Conservation (phyloP, 2,113 vertebrate genomes). For the Petaurus breviceps region DNA sequence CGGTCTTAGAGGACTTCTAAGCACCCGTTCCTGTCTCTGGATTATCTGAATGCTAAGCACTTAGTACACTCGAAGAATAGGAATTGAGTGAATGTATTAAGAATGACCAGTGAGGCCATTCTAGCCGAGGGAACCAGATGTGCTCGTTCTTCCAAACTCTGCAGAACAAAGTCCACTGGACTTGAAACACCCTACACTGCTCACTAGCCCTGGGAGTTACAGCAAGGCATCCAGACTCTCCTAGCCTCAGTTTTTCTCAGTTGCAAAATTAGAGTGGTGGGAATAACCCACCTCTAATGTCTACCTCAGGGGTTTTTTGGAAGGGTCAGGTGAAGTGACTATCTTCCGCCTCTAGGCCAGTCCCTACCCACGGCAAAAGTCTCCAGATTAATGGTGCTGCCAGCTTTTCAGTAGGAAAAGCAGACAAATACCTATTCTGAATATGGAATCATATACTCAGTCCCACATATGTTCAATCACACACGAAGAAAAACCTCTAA, state of each 20-base stretch:
- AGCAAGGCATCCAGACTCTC: neutral
- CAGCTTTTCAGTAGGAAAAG: neutral
- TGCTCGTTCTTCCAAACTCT: neutral
- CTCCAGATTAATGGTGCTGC: neutral
- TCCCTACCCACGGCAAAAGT: neutral
- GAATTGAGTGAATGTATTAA: neutral
- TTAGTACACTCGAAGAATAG: neutral
- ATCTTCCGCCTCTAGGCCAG: neutral
- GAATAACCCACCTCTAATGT: neutral
- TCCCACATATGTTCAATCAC: neutral
- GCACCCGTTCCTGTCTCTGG: neutral
- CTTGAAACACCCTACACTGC: too few relatives aligned
- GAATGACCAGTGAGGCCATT: neutral
- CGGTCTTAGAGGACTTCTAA: neutral
- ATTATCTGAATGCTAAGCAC: neutral
- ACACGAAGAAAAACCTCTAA: neutral
- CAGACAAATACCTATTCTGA: neutral
- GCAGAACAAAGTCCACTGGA: neutral
- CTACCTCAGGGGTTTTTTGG: neutral
- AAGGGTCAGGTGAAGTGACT: neutral
- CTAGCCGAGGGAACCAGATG: neutral
- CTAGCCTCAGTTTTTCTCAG: neutral
- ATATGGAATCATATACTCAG: neutral
- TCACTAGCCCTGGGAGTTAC: neutral
- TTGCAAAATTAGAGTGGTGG: neutral